Percentiles rank a stretch among this genome's conserved stretches.
These are phyloP conservation scores for Erythrolamprus reginae DNA, from an alignment of 2,113 vertebrate species.

Conservation along the genomic window DNA sequence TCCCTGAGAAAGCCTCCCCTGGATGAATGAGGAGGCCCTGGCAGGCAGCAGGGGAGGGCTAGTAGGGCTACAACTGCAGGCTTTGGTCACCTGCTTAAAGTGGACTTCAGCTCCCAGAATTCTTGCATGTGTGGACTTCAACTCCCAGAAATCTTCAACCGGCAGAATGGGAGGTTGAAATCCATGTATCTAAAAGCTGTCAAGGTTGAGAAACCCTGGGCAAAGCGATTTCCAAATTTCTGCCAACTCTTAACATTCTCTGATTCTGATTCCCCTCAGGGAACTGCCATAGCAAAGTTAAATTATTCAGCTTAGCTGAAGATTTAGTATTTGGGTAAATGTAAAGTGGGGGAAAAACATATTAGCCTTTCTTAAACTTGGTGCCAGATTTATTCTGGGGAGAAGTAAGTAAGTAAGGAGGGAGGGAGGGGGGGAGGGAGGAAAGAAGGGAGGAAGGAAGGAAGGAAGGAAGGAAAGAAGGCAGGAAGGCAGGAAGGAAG, in stretches of 20 bases:
- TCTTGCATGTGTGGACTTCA: background rate
- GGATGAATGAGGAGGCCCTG: background rate
- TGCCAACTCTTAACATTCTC: background rate
- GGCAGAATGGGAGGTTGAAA: background rate
- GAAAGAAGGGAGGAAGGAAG: too few relatives aligned
- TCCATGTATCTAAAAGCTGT: background rate
- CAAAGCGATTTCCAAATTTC: background rate
- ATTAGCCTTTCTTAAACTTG: background rate
- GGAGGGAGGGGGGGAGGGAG: too few relatives aligned
- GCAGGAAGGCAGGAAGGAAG: background rate
- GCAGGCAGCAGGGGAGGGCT: background rate
- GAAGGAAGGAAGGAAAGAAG: background rate
- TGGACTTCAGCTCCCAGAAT: background rate
- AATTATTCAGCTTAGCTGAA: background rate
- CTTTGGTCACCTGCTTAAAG: background rate
- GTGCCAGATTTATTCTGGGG: background rate
- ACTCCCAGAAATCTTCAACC: background rate
- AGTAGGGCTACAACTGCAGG: too few relatives aligned
- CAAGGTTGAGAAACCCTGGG: background rate
- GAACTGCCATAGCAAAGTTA: background rate
- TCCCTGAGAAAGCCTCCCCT: background rate
- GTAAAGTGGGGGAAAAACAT: background rate
- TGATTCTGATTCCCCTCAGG: background rate
- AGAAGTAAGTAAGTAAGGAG: accelerated
- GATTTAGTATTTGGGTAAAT: background rate